These are phyloP conservation scores for Ceriagrion tenellum DNA, from an alignment of 2,888 invertebrate species.

Conservation along the genomic window DNA sequence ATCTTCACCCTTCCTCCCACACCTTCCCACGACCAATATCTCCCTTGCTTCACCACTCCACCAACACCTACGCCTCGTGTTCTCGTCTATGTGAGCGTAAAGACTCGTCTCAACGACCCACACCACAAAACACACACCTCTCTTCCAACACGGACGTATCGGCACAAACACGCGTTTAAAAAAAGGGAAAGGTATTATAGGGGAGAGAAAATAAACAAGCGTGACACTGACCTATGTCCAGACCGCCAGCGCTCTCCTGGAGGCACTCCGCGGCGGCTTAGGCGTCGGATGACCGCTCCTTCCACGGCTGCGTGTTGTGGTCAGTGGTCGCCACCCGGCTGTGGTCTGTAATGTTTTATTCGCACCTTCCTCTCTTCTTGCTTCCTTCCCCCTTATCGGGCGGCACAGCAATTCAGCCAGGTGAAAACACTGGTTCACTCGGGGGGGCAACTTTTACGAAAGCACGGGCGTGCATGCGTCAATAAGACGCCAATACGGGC, in stretches of 20 bases:
- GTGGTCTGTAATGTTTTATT: background rate
- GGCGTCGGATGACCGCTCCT: conserved; percentile 58
- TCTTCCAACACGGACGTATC: too few relatives aligned
- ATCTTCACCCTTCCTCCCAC: background rate
- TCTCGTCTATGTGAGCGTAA: background rate
- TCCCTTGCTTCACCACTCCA: background rate
- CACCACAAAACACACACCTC: too few relatives aligned
- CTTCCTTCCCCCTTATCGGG: background rate
- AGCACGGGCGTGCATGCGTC: background rate
- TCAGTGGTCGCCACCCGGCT: conserved; percentile 37
- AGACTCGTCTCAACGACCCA: background rate
- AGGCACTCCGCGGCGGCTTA: conserved; percentile 60
- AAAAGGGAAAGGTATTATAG: too few relatives aligned
- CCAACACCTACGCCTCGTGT: background rate
- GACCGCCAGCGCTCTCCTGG: conserved; percentile 63
- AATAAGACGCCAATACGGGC: too few relatives aligned
- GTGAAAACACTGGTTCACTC: background rate
- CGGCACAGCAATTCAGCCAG: background rate
- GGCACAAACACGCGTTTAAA: too few relatives aligned
- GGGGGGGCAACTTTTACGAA: background rate
- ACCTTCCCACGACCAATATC: background rate
- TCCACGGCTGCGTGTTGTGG: conserved; percentile 66
- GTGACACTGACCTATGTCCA: conserved; percentile 66
- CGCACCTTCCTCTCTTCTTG: background rate
- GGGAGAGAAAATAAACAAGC: background rate